Evolutionary conservation across 2,797 vertebrate genomes (phyloP), one percentile per base, ranked within the genome.

Genomic region (Oreortyx pictus): DNA sequence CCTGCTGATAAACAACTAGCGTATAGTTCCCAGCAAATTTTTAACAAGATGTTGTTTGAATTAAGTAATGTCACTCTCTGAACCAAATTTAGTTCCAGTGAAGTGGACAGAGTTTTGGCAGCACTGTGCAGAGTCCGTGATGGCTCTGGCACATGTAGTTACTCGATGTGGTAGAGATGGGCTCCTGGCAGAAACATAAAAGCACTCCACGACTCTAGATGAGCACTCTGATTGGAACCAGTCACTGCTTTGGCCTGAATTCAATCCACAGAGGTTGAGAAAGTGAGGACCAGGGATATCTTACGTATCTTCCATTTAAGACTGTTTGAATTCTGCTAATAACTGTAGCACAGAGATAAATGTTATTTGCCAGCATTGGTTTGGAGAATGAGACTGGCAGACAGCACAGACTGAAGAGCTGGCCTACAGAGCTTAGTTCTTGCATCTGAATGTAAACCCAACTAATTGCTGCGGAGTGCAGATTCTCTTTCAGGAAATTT

Each of bases 101-200:
- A 77, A 80, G 66, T 56, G 24, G n/a, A 15, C 29, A 29, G 56
- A 41, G 13, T 33, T 89, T 82, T 93, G 78, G 54, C 82, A 93
- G 59, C 85, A 86, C n/a, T 7, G 18, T 41, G 20, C 9, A 16
- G 47, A 10, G 3, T 75, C 56, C 0, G 0, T 59, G 76, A 20
- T 70, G 29, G 14, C 52, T 76, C 47, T 92, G 79, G 65, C 54
- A 52, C 2, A 0, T 80, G 49, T 61, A 57, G 15, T 80, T 90
- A 33, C 24, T 61, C 47, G 66, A 37, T 0, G 0, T 47, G 11
- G 60, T 33, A 7, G 31, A 64, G 60, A 35, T 43, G 57, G 52
- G 13, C 43, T 83, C 24, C 31, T 54, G 56, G 35, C 33, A 60
- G 78, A 60, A 87, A 46, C 18, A 46, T 50, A 23, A 24, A 27